phyloP scores from a whole-genome alignment of 1,140 invertebrate genomes.

The Hyles vespertilio region DNA sequence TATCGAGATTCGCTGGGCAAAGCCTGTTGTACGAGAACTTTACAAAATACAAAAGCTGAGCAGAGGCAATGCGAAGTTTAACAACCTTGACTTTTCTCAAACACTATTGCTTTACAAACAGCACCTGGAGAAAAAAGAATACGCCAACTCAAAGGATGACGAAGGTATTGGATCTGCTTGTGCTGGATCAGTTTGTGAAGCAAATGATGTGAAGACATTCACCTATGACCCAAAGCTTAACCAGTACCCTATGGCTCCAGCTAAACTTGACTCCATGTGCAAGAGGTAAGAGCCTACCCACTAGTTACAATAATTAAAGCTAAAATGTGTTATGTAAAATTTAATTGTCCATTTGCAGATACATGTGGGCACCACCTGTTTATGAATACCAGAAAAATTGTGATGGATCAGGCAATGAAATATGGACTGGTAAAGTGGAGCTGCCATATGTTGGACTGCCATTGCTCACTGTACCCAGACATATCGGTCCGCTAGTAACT shows the following conservation, averaged over 20 bases:
- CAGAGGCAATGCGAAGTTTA: conserved; percentile 68
- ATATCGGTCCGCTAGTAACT: conserved; percentile 43
- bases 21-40: conserved; percentile 59
- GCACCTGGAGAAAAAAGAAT: conserved; percentile 57
- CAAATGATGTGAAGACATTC: conserved; percentile 25
- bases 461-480: conserved; percentile 26
- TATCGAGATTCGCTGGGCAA: conserved; percentile 63
- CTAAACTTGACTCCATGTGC: conserved; percentile 59
- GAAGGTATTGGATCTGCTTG: conserved; percentile 54
- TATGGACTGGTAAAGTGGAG: conserved; percentile 46
- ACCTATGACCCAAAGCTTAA: conserved; percentile 9
- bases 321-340: neutral
- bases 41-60: conserved; percentile 58
- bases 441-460: conserved; percentile 50
- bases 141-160: conserved; percentile 49
- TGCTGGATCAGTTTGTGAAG: conserved; percentile 43
- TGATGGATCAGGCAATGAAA: conserved; percentile 32
- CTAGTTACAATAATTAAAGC: no score
- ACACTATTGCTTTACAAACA: conserved; percentile 65
- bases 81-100: conserved; percentile 52
- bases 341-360: conserved; percentile 32
- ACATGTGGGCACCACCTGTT: conserved; percentile 46
- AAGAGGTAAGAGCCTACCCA: conserved; percentile 38
- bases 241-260: conserved; percentile 47
- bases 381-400: conserved; percentile 49